Conservation (phyloP, 2,113 vertebrate species). For the Tupaia chinensis region DNA sequence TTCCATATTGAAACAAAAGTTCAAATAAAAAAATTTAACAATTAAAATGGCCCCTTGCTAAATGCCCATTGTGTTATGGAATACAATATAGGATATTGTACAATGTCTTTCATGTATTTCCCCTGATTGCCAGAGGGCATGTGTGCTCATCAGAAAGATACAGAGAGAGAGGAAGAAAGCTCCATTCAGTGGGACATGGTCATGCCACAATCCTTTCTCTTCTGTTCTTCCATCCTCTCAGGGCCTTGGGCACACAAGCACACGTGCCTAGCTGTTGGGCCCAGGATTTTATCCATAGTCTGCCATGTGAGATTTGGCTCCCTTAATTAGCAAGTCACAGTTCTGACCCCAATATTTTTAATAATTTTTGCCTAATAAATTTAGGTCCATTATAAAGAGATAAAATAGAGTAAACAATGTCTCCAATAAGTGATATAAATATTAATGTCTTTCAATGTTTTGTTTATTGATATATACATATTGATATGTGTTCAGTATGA, state of each 20-base stretch:
- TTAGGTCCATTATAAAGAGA: not conserved
- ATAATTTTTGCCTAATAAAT: not conserved
- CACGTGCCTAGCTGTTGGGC: too few species aligned
- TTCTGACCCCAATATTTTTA: not conserved
- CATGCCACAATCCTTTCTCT: too few species aligned
- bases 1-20: not conserved
- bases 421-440: not conserved
- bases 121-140: too few species aligned
- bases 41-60: not conserved
- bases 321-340: too few species aligned
- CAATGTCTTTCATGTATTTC: not conserved
- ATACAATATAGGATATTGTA: not conserved
- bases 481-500: not conserved
- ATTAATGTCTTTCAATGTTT: not conserved
- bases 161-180: too few species aligned
- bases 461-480: not conserved
- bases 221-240: too few species aligned
- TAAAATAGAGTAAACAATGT: conserved; percentile 22
- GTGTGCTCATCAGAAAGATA: too few species aligned
- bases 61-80: not conserved
- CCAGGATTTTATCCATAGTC: too few species aligned
- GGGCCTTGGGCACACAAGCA: too few species aligned
- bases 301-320: too few species aligned
- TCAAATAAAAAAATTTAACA: not conserved
- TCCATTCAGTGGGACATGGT: too few species aligned